These are phyloP conservation scores for Ecliptopera silaceata DNA, from an alignment of 2,888 invertebrate species.

Conservation along the genomic window DNA sequence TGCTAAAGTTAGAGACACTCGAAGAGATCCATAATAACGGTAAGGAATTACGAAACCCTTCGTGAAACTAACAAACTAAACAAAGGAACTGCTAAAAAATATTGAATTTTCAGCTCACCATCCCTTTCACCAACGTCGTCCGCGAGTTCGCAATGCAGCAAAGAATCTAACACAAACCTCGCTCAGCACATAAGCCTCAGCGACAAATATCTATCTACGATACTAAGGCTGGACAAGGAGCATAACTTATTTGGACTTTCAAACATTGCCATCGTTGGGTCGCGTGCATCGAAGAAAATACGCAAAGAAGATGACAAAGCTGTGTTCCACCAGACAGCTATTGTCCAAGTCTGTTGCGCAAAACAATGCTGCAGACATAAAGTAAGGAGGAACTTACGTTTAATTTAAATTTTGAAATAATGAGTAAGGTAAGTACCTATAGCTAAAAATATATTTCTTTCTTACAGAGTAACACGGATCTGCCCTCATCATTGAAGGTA, in stretches of 20 bases:
- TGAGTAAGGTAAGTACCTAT: too few species aligned
- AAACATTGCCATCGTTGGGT: slow-evolving; percentile 62
- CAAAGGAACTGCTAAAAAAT: neutral
- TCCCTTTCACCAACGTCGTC: slow-evolving; percentile 57
- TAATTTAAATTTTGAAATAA: neutral
- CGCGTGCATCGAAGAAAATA: slow-evolving; percentile 51
- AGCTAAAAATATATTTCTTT: slow-evolving; percentile 14
- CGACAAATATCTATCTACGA: slow-evolving; percentile 68
- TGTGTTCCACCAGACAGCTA: slow-evolving; percentile 72
- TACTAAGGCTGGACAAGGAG: slow-evolving; percentile 69
- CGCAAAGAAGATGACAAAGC: slow-evolving; percentile 60
- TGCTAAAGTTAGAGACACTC: slow-evolving; percentile 44
- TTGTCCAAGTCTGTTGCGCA: slow-evolving; percentile 67
- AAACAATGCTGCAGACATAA: slow-evolving; percentile 57
- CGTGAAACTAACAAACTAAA: neutral
- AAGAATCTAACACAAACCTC: slow-evolving; percentile 48
- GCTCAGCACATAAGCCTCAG: slow-evolving; percentile 42
- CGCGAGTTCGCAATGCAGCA: slow-evolving; percentile 51
- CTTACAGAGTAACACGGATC: slow-evolving; percentile 70
- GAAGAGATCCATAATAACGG: slow-evolving; percentile 24
- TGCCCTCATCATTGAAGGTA: slow-evolving; percentile 68
- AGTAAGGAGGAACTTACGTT: slow-evolving; percentile 42
- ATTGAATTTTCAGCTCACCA: slow-evolving; percentile 53
- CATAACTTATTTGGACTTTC: slow-evolving; percentile 75
- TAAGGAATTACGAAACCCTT: slow-evolving; percentile 12